Evolutionary conservation across 2,797 vertebrate species (phyloP), one percentile per base, ranked within the genome.

Genomic region (Buphagus erythrorhynchus): DNA sequence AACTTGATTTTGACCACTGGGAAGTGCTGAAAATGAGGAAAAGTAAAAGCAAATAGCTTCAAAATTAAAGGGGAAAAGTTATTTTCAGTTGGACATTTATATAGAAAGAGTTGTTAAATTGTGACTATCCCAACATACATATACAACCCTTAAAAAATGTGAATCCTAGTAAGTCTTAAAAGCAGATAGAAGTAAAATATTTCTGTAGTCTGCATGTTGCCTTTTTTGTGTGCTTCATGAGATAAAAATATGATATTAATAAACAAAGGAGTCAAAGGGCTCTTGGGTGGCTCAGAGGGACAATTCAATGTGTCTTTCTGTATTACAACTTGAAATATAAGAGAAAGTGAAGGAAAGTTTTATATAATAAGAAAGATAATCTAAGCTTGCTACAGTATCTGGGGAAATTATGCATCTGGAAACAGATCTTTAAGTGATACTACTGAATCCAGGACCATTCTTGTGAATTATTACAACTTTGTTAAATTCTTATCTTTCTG

Each of bases 261-360:
- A 91, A 88, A 83, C 78, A 58, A 88, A 80, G 86, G 86, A 96
- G 80, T 97, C 38, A 57, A 97, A 96, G 59, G 61, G 86, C 89
- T 94, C 72, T 75, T 94, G 38, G 68, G 75, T 97, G 74, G 83
- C 38, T 88, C 65, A 59, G 13, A 19, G 21, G 33, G 59, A 63
- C 24, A 79, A 35, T 91, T 90, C 61, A 63, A 8, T 26, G 13
- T 66, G 31, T 83, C 61, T 55, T 89, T 90, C 16, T 79, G 36
- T 67, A 46, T 74, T 57, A 45, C 24, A 35, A 12, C 35, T 46
- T 46, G 46, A 77, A 84, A 63, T 62, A 76, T 16, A 45, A 92
- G 28, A 51, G 29, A 71, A 54, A 72, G 14, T 28, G 35, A 75
- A 54, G 49, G 65, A 45, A 67, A n/a, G 10, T 69, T 95, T 93